Conservation (phyloP, 2,797 vertebrate species). For the Taenioides sp. region DNA sequence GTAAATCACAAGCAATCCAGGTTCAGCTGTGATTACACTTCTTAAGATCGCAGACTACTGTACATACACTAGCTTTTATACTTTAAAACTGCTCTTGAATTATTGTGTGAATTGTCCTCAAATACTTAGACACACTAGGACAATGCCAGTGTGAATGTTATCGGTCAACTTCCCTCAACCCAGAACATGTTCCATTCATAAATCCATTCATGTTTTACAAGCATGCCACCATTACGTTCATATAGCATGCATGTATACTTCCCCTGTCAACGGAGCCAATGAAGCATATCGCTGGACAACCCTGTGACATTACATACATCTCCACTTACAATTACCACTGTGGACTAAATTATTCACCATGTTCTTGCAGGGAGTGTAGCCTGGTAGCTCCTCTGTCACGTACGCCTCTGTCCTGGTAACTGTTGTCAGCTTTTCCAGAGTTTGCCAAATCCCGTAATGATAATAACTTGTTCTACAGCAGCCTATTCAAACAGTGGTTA, state of each 20-base stretch:
- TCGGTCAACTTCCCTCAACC: neutral
- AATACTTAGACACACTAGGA: neutral
- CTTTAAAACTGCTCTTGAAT: too few relatives aligned
- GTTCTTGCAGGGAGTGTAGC: neutral
- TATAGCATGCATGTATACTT: conserved; percentile 7
- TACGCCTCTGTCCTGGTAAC: conserved; percentile 5
- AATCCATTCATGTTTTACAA: conserved; percentile 26
- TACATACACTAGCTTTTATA: too few relatives aligned
- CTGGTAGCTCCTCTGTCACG: conserved; percentile 19
- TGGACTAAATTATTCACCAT: conserved; percentile 49
- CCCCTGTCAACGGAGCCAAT: neutral
- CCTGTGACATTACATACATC: conserved; percentile 36
- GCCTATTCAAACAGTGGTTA: conserved; percentile 9
- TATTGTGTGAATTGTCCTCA: too few relatives aligned
- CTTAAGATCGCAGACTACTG: too few relatives aligned
- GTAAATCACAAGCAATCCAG: too few relatives aligned
- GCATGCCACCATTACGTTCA: neutral
- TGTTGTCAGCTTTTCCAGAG: conserved; percentile 8
- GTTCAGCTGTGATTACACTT: too few relatives aligned
- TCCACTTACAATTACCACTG: conserved; percentile 29
- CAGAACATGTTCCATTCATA: conserved; percentile 2
- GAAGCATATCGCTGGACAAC: conserved; percentile 26
- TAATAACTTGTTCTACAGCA: conserved; percentile 7
- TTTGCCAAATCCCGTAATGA: conserved; percentile 10
- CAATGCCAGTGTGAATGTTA: too few relatives aligned